Percentiles rank a stretch among this genome's conserved stretches.
phyloP scores from a whole-genome alignment of 2,888 invertebrate genomes.

The Hydroisotoma schaefferi region DNA sequence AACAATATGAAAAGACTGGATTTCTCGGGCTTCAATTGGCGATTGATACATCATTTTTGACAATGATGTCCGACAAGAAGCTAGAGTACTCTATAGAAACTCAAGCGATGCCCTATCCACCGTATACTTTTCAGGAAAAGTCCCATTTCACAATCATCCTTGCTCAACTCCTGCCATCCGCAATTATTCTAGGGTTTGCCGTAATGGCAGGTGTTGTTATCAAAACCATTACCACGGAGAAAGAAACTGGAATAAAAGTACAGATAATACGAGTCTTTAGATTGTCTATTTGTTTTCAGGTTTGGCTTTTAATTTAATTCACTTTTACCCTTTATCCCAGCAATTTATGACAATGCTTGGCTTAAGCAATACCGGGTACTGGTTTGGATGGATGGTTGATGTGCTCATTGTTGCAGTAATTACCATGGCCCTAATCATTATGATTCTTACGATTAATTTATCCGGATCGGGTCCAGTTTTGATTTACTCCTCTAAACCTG shows the following conservation, averaged over 20 bases:
- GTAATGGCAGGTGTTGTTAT: slow-evolving; percentile 12
- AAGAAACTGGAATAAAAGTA: slow-evolving; percentile 16
- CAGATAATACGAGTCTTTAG: neutral
- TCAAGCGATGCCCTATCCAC: slow-evolving; percentile 25
- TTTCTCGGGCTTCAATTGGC: slow-evolving; percentile 29
- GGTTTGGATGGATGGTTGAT: slow-evolving; percentile 25
- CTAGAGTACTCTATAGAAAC: slow-evolving; percentile 7
- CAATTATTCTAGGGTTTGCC: slow-evolving; percentile 23
- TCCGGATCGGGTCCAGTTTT: slow-evolving; percentile 9
- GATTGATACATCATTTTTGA: slow-evolving; percentile 17
- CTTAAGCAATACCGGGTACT: slow-evolving; percentile 17
- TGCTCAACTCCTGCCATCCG: slow-evolving; percentile 20
- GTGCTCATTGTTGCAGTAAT: slow-evolving; percentile 8
- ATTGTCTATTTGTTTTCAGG: neutral
- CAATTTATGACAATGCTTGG: slow-evolving; percentile 26
- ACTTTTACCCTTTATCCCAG: neutral
- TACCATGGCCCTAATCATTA: slow-evolving; percentile 17
- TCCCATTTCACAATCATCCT: slow-evolving; percentile 21
- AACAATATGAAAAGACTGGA: slow-evolving; percentile 22
- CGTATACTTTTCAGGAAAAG: slow-evolving; percentile 15
- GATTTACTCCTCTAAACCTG: slow-evolving; percentile 4
- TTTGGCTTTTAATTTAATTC: neutral
- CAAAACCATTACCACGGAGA: slow-evolving; percentile 18
- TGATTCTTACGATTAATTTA: slow-evolving; percentile 18
- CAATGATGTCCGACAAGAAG: neutral